phyloP scores from a whole-genome alignment of 1,140 invertebrate genomes.

The Aphaenogaster floridana region DNA sequence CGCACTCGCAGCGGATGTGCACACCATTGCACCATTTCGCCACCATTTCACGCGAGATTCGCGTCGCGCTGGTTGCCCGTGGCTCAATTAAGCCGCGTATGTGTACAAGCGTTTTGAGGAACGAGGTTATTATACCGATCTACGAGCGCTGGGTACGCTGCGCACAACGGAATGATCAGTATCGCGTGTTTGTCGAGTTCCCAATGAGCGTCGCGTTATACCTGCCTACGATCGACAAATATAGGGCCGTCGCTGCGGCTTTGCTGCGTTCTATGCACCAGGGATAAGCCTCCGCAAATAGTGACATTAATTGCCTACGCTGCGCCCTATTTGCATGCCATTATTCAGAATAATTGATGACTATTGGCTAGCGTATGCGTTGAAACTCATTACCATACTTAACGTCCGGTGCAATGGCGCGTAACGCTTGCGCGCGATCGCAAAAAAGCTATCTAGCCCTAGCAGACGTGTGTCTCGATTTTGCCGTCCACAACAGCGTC shows the following conservation, averaged over 20 bases:
- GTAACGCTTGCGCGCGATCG: not conserved
- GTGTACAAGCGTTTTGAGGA: slow-evolving; percentile 47
- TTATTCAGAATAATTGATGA: slow-evolving; percentile 86
- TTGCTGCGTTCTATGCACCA: slow-evolving; percentile 60
- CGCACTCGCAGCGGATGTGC: not conserved
- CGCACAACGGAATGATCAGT: slow-evolving; percentile 60
- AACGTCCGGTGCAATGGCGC: slow-evolving; percentile 62
- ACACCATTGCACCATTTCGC: slow-evolving; percentile 12
- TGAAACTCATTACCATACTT: slow-evolving; percentile 83
- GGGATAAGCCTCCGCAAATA: slow-evolving; percentile 84
- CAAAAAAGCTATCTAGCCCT: not conserved
- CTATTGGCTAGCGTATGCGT: slow-evolving; percentile 80
- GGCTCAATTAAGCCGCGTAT: slow-evolving; percentile 41
- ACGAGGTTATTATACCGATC: slow-evolving; percentile 58
- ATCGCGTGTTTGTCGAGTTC: slow-evolving; percentile 78
- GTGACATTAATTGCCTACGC: slow-evolving; percentile 83
- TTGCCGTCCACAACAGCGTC: not conserved
- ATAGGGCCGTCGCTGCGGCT: slow-evolving; percentile 63
- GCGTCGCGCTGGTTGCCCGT: not conserved
- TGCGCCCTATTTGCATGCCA: slow-evolving; percentile 83
- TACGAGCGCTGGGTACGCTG: not conserved
- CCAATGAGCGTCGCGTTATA: slow-evolving; percentile 65
- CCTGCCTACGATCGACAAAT: slow-evolving; percentile 71
- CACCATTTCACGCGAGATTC: slow-evolving; percentile 27
- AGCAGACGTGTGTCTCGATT: slow-evolving; percentile 21